Percentiles rank a stretch among this genome's conserved stretches.
phyloP scores from a whole-genome alignment of 2,113 vertebrate genomes.

The Falcunculus frontatus region DNA sequence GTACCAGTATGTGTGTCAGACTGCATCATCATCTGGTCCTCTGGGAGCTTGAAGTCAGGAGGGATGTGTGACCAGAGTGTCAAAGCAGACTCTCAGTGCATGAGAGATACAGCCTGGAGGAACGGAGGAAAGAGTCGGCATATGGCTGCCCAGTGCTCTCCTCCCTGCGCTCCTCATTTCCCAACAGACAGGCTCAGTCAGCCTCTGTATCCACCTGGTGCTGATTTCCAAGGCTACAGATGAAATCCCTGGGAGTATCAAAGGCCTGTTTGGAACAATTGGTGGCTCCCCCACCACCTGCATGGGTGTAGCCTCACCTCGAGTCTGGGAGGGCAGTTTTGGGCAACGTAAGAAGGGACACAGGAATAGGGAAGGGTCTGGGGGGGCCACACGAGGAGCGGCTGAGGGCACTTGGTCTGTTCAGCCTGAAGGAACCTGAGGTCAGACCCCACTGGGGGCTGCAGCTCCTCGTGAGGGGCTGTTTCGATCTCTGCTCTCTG shows the following conservation, averaged over 20 bases:
- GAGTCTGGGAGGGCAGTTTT: accelerated
- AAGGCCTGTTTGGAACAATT: background rate
- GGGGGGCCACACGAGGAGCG: accelerated
- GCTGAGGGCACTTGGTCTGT: background rate
- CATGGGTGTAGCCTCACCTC: background rate
- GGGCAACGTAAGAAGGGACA: background rate
- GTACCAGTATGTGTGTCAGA: background rate
- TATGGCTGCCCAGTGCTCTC: background rate
- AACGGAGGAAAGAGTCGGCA: background rate
- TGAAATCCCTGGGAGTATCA: background rate
- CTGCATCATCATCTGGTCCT: background rate
- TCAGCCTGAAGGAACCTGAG: background rate
- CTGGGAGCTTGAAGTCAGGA: background rate
- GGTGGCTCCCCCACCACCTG: background rate
- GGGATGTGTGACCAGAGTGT: background rate
- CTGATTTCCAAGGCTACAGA: background rate
- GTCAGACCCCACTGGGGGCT: background rate
- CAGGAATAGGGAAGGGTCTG: background rate
- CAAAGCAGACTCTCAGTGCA: background rate
- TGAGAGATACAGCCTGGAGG: background rate
- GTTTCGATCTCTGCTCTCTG: background rate
- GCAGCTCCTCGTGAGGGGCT: background rate
- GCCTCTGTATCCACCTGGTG: background rate
- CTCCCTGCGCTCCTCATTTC: background rate
- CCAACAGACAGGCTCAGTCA: background rate